These are phyloP conservation scores for Cacatua alba DNA, from an alignment of 2,113 vertebrate genomes.

Conservation along the genomic window DNA sequence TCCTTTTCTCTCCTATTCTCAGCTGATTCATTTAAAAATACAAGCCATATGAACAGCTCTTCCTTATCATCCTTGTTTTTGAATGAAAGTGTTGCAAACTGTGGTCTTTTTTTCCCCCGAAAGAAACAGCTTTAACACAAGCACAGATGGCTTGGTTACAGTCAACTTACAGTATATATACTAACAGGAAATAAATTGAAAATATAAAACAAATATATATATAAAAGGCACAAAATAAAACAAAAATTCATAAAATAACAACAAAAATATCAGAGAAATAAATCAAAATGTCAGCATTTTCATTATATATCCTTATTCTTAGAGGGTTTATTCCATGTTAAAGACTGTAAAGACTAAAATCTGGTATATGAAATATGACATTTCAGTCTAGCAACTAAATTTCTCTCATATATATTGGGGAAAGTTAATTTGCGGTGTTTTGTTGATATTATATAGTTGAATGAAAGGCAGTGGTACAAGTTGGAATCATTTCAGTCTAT, in stretches of 20 bases:
- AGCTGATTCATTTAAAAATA: not conserved
- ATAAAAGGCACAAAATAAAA: not conserved
- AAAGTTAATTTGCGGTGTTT: not conserved
- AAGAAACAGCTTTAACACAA: not conserved
- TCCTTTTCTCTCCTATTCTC: not conserved
- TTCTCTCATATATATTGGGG: not conserved
- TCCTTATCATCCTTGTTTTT: not conserved
- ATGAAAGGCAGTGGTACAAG: not conserved
- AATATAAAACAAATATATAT: not conserved
- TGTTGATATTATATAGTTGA: not conserved
- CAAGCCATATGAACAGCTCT: not conserved
- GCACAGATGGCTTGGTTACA: not conserved
- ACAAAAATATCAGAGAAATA: not conserved
- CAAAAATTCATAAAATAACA: not conserved
- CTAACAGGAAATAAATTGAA: not conserved
- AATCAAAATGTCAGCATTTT: not conserved
- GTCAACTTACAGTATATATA: not conserved
- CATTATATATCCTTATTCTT: not conserved
- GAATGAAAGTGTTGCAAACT: not conserved
- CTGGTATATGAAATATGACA: not conserved
- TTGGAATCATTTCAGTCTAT: not conserved
- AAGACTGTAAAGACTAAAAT: not conserved
- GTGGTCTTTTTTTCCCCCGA: fast-evolving
- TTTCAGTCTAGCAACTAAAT: not conserved
- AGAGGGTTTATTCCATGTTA: not conserved